Percentiles rank a stretch among this genome's conserved stretches.
These are phyloP conservation scores for Oscheius sp. DNA, from an alignment of 2,888 invertebrate genomes.

Conservation along the genomic window DNA sequence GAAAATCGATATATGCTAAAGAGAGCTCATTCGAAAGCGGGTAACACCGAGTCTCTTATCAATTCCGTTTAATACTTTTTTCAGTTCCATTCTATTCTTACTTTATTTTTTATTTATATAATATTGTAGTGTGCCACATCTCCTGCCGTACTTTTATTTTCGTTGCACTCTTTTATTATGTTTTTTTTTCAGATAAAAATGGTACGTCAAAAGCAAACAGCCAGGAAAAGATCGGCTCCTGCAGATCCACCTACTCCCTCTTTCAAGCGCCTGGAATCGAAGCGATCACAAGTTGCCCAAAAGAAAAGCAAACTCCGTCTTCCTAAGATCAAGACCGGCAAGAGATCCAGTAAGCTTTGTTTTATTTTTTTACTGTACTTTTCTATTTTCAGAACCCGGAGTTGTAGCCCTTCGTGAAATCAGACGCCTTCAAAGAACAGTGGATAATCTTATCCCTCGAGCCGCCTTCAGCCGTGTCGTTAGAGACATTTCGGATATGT, in stretches of 20 bases:
- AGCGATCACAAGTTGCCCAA: not conserved
- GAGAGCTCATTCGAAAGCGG: too few species aligned
- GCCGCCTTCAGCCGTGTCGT: slow-evolving; percentile 16
- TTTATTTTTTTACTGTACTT: not conserved
- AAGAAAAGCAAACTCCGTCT: not conserved
- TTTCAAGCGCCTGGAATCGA: slow-evolving; percentile 18
- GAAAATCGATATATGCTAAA: too few species aligned
- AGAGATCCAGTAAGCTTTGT: not conserved
- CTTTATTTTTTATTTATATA: too few species aligned
- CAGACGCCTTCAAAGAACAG: slow-evolving; percentile 25
- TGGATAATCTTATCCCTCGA: slow-evolving; percentile 7
- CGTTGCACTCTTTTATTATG: not conserved
- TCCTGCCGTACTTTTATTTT: not conserved
- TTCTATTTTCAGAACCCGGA: slow-evolving; percentile 21
- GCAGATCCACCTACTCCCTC: not conserved
- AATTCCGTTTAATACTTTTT: too few species aligned
- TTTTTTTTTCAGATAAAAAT: not conserved
- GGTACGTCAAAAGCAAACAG: slow-evolving; percentile 21
- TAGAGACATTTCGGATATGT: slow-evolving; percentile 11
- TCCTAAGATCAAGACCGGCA: not conserved
- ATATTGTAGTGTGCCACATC: too few species aligned
- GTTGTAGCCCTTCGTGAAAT: slow-evolving; percentile 26
- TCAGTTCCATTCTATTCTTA: too few species aligned
- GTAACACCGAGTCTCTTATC: too few species aligned
- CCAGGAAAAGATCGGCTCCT: not conserved